phyloP scores from a whole-genome alignment of 1,140 invertebrate genomes.

The Drosophila baimaii region DNA sequence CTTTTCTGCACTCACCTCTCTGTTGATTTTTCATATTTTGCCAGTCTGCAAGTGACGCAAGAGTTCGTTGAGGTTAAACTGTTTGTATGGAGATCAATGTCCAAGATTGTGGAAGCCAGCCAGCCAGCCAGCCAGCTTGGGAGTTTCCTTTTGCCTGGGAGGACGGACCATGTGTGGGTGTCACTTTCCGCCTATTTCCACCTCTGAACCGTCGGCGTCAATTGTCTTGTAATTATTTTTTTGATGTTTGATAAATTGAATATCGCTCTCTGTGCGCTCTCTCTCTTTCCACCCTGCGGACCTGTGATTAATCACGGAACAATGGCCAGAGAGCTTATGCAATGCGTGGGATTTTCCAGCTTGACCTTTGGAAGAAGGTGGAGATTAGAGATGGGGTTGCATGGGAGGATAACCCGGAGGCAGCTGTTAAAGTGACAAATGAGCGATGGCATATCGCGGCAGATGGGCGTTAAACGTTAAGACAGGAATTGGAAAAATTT shows the following conservation, averaged over 20 bases:
- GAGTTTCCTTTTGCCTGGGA: slow-evolving; percentile 16
- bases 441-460: slow-evolving; percentile 69
- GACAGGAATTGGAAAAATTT: slow-evolving; percentile 10
- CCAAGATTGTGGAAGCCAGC: slow-evolving; percentile 37
- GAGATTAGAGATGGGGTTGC: slow-evolving; percentile 6
- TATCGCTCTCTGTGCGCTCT: slow-evolving; percentile 54
- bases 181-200: slow-evolving; percentile 50
- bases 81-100: slow-evolving; percentile 78
- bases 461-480: slow-evolving; percentile 42
- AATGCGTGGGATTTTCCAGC: slow-evolving; percentile 62
- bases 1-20: slow-evolving; percentile 40
- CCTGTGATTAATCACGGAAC: slow-evolving; percentile 61
- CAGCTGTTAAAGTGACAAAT: slow-evolving; percentile 71
- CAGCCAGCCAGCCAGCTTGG: not conserved
- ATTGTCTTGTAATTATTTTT: slow-evolving; percentile 80
- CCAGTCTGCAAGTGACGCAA: slow-evolving; percentile 57
- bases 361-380: slow-evolving; percentile 60
- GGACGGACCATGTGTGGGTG: slow-evolving; percentile 53
- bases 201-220: slow-evolving; percentile 69
- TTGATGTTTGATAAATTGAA: slow-evolving; percentile 76
- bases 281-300: slow-evolving; percentile 8
- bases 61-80: slow-evolving; percentile 74
- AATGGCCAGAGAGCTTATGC: slow-evolving; percentile 61
- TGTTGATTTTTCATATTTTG: slow-evolving; percentile 45
- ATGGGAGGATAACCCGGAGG: slow-evolving; percentile 20